Percentiles rank a stretch among this genome's conserved stretches.
These are phyloP conservation scores for Xanthostigma xanthostigma DNA, from an alignment of 2,888 invertebrate species.

Conservation along the genomic window DNA sequence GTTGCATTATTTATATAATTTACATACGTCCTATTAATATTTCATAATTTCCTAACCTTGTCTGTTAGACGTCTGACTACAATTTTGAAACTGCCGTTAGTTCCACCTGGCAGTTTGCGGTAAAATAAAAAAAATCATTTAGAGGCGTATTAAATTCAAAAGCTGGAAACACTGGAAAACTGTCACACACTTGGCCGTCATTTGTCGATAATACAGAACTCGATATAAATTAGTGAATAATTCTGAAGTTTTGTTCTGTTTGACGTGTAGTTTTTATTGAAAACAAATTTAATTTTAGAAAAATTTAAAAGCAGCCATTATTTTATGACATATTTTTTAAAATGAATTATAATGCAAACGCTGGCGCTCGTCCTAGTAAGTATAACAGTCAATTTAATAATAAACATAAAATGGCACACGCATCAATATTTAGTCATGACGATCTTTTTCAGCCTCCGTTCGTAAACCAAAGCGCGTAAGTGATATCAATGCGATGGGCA, in stretches of 20 bases:
- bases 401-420: neutral
- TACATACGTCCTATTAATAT: too few relatives aligned
- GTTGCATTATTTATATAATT: too few relatives aligned
- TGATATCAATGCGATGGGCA: constrained; percentile 54
- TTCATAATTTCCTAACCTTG: too few relatives aligned
- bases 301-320: neutral
- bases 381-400: constrained; percentile 6
- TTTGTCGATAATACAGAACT: neutral
- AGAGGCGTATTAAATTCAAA: too few relatives aligned
- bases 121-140: too few relatives aligned
- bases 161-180: too few relatives aligned
- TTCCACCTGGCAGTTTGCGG: too few relatives aligned
- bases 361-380: constrained; percentile 24
- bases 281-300: neutral
- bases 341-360: constrained; percentile 29
- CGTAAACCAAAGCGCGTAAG: constrained; percentile 51
- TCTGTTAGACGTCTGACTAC: too few relatives aligned
- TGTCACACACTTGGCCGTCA: too few relatives aligned
- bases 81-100: too few relatives aligned
- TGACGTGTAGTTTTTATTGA: neutral
- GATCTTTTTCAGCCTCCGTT: constrained; percentile 22
- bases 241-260: neutral
- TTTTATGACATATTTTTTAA: constrained; percentile 8
- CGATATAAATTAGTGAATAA: too few relatives aligned
- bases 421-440: constrained; percentile 2